These are phyloP conservation scores for Cosmorhoe ocellata DNA, from an alignment of 2,888 invertebrate species.

Conservation along the genomic window DNA sequence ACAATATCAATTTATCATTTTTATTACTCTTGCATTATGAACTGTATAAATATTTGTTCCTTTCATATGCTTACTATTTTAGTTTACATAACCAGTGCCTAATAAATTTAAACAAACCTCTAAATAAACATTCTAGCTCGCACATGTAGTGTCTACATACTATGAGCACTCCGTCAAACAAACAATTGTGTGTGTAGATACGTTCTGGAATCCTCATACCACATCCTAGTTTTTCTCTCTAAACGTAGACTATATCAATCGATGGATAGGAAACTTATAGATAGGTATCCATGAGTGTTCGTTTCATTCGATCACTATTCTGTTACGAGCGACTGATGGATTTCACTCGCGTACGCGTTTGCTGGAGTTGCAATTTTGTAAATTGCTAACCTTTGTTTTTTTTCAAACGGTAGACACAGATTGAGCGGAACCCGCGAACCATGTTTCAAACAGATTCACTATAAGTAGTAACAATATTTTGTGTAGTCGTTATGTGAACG, in stretches of 20 bases:
- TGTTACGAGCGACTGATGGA: conserved; percentile 29
- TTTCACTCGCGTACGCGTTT: conserved; percentile 37
- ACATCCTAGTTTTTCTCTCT: too few species aligned
- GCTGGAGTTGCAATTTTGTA: conserved; percentile 47
- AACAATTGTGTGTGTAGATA: too few species aligned
- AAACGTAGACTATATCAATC: neutral
- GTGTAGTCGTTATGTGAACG: neutral
- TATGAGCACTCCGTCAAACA: too few species aligned
- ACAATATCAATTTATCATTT: too few species aligned
- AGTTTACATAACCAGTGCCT: too few species aligned
- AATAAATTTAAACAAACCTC: neutral
- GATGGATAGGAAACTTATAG: neutral
- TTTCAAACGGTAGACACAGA: conserved; percentile 45
- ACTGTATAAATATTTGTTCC: too few species aligned
- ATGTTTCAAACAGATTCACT: conserved; percentile 21
- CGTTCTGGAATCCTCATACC: too few species aligned
- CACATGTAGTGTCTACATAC: conserved; percentile 1
- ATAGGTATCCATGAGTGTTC: neutral
- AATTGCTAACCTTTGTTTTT: conserved; percentile 42
- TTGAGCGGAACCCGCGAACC: conserved; percentile 41
- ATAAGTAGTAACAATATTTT: too few species aligned
- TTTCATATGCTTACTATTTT: too few species aligned
- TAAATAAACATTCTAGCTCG: neutral
- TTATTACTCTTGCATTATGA: too few species aligned
- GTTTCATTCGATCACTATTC: conserved; percentile 22